phyloP scores from a whole-genome alignment of 2,113 vertebrate species.

The Lycocorax pyrrhopterus region DNA sequence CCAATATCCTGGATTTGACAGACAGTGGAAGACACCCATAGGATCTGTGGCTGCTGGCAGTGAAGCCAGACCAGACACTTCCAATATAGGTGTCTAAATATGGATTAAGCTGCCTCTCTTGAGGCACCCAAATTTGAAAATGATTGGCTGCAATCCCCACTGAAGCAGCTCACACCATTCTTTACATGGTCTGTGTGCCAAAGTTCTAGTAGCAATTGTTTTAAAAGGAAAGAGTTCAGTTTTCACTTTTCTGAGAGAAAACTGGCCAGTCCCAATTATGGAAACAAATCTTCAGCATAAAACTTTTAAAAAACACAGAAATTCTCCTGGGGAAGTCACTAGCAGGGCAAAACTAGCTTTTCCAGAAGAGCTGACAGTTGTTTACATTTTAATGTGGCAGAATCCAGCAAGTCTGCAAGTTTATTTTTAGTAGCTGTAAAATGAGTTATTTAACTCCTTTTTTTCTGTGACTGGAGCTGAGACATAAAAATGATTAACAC shows the following conservation, averaged over 20 bases:
- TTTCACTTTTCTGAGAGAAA: conserved; percentile 69
- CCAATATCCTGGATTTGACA: neutral
- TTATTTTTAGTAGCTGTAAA: conserved; percentile 74
- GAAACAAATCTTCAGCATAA: conserved; percentile 67
- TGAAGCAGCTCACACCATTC: neutral
- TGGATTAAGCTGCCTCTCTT: neutral
- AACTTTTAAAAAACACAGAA: conserved; percentile 36
- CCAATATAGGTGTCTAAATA: conserved; percentile 27
- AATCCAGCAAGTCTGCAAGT: conserved; percentile 66
- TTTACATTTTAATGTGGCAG: conserved; percentile 62
- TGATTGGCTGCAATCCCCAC: neutral
- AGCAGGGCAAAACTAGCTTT: conserved; percentile 59
- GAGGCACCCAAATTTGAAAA: neutral
- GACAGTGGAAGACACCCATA: neutral
- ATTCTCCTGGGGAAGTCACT: conserved; percentile 64
- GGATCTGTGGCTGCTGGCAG: conserved; percentile 7
- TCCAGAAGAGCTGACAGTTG: conserved; percentile 64
- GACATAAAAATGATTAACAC: conserved; percentile 59
- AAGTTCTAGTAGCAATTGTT: conserved; percentile 63
- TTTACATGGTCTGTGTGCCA: neutral
- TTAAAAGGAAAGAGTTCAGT: conserved; percentile 63
- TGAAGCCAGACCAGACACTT: neutral
- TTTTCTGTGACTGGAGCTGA: neutral
- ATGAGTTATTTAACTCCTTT: conserved; percentile 64
- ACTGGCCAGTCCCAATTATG: conserved; percentile 60